Conservation (phyloP, 2,113 vertebrate genomes). For the Cyanoderma ruficeps region DNA sequence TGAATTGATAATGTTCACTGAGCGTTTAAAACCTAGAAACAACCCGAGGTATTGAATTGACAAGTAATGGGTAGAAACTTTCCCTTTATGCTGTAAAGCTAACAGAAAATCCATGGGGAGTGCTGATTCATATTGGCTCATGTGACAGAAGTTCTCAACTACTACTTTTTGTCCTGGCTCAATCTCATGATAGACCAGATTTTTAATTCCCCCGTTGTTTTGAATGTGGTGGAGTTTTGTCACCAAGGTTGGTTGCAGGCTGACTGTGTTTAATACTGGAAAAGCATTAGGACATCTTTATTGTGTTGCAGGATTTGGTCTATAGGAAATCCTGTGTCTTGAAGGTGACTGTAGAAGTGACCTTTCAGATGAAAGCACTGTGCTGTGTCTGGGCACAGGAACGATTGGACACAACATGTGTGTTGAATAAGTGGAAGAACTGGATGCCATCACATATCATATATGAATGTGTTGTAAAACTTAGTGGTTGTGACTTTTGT, state of each 20-base stretch:
- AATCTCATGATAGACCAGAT: not conserved
- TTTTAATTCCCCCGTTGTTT: not conserved
- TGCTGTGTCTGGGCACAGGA: not conserved
- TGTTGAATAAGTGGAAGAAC: not conserved
- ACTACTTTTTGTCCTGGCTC: not conserved
- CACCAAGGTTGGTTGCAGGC: not conserved
- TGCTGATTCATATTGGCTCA: not conserved
- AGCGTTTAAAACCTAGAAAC: not conserved
- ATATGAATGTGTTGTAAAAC: not conserved
- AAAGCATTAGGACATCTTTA: not conserved
- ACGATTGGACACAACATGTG: accelerated
- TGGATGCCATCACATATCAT: not conserved
- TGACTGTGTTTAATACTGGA: not conserved
- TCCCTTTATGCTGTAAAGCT: not conserved
- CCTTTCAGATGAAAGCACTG: not conserved
- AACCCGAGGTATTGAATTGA: not conserved
- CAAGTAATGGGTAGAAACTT: not conserved
- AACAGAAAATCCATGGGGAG: not conserved
- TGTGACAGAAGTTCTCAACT: not conserved
- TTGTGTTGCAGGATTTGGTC: not conserved
- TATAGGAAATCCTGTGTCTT: not conserved
- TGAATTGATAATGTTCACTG: not conserved
- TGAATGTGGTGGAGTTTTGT: not conserved
- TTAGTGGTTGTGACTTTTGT: not conserved
- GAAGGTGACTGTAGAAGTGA: not conserved